Evolutionary conservation across 2,888 invertebrate species (phyloP), one percentile per base, ranked within the genome.

Genomic region (Ditylenchus weischeri): DNA sequence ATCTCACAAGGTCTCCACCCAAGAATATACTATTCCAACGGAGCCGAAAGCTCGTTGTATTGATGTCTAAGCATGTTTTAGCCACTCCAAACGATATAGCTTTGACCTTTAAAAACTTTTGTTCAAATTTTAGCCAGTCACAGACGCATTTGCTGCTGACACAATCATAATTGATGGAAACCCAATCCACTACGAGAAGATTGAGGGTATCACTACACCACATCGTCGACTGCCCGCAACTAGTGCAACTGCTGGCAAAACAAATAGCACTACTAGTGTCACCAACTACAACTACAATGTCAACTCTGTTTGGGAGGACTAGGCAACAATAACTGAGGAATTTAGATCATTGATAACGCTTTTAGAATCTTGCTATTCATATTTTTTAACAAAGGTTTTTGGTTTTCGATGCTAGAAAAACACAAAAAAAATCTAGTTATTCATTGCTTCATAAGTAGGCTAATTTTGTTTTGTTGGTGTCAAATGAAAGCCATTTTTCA

Each of bases 261-360:
- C 65, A 10, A 29, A 29, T 29, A 29, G 29, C 29, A 29, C 29
- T 2, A 61, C 23, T 23, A n/a, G 19, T 8, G 49, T 48, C 64
- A 54, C 36, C 18, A 48, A 59, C 59, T 62, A 69, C 51, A 61
- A 59, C 19, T 64, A 69, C 63, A 57, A 62, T 47, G 58, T 69
- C n/a, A 70, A 54, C 43, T 64, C 70, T 29, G 69, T 71, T 23
- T 69, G 69, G 69, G 69, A 69, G 11, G 69, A 69, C 54, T 69
- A 36, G 54, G 5, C 43, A 43, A 8, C 43, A 43, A 29, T 29
- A 2, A 29, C 29, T 43, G 15, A 43, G 1, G 1, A 43, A 43
- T 8, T 43, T 43, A 15, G 43, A 43, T 29, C 5, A 29, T 43
- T 43, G 8, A 43, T 6, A 15, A 43, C 15, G 43, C 43, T 43